Conservation (phyloP, 2,888 invertebrate genomes). For the Germaria angustata region DNA sequence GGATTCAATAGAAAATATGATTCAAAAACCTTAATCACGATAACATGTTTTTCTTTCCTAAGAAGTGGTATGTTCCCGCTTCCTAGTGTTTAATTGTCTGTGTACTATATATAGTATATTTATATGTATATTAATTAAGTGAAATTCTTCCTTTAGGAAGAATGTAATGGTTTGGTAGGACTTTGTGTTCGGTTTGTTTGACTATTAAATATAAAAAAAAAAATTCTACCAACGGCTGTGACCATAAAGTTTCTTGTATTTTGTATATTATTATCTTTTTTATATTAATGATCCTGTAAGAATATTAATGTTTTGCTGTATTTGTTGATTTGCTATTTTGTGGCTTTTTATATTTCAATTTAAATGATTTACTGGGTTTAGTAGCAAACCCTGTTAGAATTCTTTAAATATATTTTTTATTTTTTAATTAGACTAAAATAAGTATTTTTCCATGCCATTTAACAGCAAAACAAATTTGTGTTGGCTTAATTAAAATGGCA, state of each 20-base stretch:
- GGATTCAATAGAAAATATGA: too few relatives aligned
- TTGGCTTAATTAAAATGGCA: not conserved
- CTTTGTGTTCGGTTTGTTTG: not conserved
- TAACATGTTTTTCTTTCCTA: too few relatives aligned
- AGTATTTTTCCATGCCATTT: not conserved
- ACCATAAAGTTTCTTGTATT: conserved; percentile 55
- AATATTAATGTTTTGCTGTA: not conserved
- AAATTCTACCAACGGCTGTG: conserved; percentile 25
- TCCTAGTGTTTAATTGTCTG: too few relatives aligned
- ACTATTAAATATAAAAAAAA: not conserved
- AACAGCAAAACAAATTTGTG: not conserved
- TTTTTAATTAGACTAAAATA: conserved; percentile 24
- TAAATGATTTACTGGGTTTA: conserved; percentile 12
- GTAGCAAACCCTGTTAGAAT: not conserved
- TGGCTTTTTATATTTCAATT: conserved; percentile 5
- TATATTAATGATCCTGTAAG: not conserved
- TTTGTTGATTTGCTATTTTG: conserved; percentile 11
- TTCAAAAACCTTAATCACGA: too few relatives aligned
- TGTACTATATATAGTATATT: too few relatives aligned
- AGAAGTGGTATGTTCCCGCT: too few relatives aligned
- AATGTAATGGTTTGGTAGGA: not conserved
- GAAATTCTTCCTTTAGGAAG: too few relatives aligned
- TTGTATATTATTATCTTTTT: conserved; percentile 3
- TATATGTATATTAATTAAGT: too few relatives aligned
- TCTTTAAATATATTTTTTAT: not conserved